Base-by-base conservation (phyloP, 2,113 vertebrate genomes). In the Odocoileus hemionus region DNA sequence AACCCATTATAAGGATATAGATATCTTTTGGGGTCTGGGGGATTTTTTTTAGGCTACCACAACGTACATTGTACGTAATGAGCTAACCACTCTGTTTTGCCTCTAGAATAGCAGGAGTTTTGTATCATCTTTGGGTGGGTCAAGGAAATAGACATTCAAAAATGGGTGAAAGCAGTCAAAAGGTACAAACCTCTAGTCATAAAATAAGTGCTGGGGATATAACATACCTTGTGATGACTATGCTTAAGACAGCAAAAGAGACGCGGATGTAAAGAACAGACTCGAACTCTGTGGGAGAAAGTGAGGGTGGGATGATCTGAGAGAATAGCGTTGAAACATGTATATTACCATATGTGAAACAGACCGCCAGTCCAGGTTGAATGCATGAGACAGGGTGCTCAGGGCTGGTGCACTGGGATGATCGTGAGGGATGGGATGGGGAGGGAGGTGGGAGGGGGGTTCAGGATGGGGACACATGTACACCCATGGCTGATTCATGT, bases 341-440 rank as follows among this genome's bases (percentile, higher is more conserved):
- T 64, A n/a, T 64, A n/a, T 64, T 19, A n/a, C 61, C 16, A n/a
- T 64, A 64, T n/a, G 33, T 64, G 61, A n/a, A 64, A 9, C 2
- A n/a, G 33, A 64, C 17, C 3, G 1, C 61, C 0, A 2, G 16
- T 19, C 33, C 33, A 67, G 61, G 61, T 67, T 67, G 1, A 0
- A 10, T 67, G 61, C 61, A 67, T 67, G 61, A 67, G 61, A 67
- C 16, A 19, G 1, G 7, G 3, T 2, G 7, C 16, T 67, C 61
- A 67, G 33, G 61, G 61, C 33, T n/a, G 33, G 61, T 19, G 7
- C 33, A 67, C 16, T 67, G 33, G 61, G 16, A 67, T 0, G 61
- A n/a, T 16, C 33, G 7, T n/a, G 61, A 67, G 30, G 61, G 16
- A 67, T 17, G 33, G 33, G 16, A 19, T n/a, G 16, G 16, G 3